A percentile compares a stretch with the other conserved stretches of the same genome.
phyloP scores from a whole-genome alignment of 35 echinoderm and acorn worm genomes.

The Ptychodera flava region DNA sequence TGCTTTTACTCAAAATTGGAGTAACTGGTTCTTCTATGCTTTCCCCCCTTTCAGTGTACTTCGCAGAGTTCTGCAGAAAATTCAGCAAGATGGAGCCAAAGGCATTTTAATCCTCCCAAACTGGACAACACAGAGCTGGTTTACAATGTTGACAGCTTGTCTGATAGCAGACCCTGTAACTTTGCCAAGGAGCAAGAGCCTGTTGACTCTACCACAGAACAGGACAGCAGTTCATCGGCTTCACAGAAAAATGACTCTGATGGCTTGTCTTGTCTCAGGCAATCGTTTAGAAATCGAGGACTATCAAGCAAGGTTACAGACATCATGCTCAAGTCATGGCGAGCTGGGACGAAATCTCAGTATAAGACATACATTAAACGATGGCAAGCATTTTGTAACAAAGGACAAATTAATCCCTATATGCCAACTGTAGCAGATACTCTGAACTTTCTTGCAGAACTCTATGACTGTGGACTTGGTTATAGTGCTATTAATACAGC shows the following conservation, averaged over 20 bases:
- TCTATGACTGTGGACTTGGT: background rate
- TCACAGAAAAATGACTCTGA: constrained; percentile 1
- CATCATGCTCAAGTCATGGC: constrained; percentile 41
- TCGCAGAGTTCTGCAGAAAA: constrained; percentile 10
- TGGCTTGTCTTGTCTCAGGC: background rate
- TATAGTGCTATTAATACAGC: constrained; percentile 33
- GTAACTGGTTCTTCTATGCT: constrained; percentile 23
- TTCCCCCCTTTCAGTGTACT: constrained; percentile 57
- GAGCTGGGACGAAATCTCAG: constrained; percentile 35
- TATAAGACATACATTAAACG: constrained; percentile 37
- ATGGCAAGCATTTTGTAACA: constrained; percentile 48
- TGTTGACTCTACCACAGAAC: background rate
- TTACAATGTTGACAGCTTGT: constrained; percentile 1
- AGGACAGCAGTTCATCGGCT: background rate
- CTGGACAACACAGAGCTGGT: constrained; percentile 50
- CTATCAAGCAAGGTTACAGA: constrained; percentile 14
- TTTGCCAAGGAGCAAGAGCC: background rate
- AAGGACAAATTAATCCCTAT: constrained; percentile 31
- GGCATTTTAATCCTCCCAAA: constrained; percentile 34
- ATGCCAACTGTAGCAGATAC: constrained; percentile 16
- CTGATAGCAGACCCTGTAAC: constrained; percentile 13
- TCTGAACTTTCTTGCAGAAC: constrained; percentile 16
- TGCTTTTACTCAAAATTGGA: constrained; percentile 53
- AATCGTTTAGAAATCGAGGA: constrained; percentile 3
- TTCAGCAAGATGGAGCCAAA: constrained; percentile 23